A percentile compares a stretch with the other conserved stretches of the same genome.
Evolutionary conservation across 2,113 vertebrate genomes (phyloP).

Genomic region (Dinomys branickii): DNA sequence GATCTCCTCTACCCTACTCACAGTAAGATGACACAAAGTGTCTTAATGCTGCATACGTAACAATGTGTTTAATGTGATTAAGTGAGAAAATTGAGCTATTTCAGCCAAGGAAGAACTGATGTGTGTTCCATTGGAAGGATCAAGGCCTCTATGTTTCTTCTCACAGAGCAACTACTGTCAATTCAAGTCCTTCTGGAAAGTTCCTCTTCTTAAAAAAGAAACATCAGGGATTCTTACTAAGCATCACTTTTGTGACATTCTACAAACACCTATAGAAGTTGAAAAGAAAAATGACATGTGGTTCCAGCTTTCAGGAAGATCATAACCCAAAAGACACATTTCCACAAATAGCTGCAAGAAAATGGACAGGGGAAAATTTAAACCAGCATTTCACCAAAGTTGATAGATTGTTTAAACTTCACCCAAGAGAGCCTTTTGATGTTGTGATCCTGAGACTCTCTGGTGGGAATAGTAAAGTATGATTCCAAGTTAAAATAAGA

Average conservation of each 20-base stretch:
- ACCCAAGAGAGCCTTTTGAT: neutral
- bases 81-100: conserved; percentile 21
- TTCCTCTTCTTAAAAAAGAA: conserved; percentile 18
- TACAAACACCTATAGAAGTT: neutral
- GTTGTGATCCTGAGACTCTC: neutral
- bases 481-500: conserved; percentile 36
- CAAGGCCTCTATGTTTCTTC: neutral
- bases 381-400: neutral
- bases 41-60: neutral
- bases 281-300: neutral
- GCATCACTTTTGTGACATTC: neutral
- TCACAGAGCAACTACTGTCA: conserved; percentile 30
- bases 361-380: conserved; percentile 25
- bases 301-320: conserved; percentile 52
- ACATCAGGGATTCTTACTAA: conserved; percentile 24
- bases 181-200: conserved; percentile 51
- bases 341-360: conserved; percentile 43
- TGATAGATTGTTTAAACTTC: neutral
- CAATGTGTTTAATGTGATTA: neutral
- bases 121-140: conserved; percentile 5
- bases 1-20: neutral
- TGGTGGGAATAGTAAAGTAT: conserved; percentile 8
- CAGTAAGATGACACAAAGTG: neutral
- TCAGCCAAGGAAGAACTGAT: conserved; percentile 4
- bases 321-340: neutral